A percentile compares a stretch with the other conserved stretches of the same genome.
These are phyloP conservation scores for Aelia acuminata DNA, from an alignment of 2,888 invertebrate species.

Conservation along the genomic window DNA sequence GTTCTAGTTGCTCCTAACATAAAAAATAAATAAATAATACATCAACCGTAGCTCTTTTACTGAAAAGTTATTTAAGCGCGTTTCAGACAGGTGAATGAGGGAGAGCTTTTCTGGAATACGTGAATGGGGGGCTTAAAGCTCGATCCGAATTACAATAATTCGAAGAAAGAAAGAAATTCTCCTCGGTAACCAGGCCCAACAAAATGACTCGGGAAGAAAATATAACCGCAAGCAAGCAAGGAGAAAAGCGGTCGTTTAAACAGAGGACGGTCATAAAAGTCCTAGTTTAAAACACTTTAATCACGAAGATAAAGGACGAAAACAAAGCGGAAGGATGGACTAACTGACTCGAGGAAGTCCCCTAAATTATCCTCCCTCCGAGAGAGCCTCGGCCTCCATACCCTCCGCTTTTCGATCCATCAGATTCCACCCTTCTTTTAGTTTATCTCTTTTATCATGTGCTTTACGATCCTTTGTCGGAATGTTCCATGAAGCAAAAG, in stretches of 20 bases:
- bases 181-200: background rate
- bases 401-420: background rate
- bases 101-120: too few species aligned
- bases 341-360: background rate
- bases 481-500: background rate
- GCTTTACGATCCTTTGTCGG: background rate
- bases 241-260: background rate
- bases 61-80: too few species aligned
- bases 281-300: slow-evolving; percentile 16
- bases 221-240: background rate
- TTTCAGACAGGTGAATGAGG: too few species aligned
- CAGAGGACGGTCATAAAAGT: background rate
- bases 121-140: too few species aligned
- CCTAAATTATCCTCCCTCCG: background rate
- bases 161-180: too few species aligned
- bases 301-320: slow-evolving; percentile 11
- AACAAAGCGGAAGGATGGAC: slow-evolving; percentile 16
- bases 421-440: background rate
- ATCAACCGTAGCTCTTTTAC: too few species aligned
- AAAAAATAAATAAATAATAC: too few species aligned
- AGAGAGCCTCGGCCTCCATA: background rate
- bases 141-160: too few species aligned
- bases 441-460: background rate
- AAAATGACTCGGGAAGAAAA: background rate
- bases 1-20: too few species aligned